Evolutionary conservation across 2,888 invertebrate genomes (phyloP).

Genomic region (Isotomurus palustris): DNA sequence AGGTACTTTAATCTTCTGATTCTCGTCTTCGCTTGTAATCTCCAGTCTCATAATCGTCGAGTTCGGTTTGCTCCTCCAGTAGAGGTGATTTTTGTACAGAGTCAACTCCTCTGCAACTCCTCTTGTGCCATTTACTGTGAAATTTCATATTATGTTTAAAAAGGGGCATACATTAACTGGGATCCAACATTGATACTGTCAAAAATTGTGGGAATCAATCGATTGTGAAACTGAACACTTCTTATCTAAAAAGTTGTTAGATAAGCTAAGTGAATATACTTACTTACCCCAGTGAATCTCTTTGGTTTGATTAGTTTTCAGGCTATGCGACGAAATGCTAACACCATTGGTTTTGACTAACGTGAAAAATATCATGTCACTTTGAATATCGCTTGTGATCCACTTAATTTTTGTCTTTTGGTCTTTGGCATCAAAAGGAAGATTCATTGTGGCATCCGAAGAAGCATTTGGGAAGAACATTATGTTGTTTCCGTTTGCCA

Average conservation of each 20-base stretch:
- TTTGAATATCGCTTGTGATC: background rate
- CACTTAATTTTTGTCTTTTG: background rate
- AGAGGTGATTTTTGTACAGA: background rate
- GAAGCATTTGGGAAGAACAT: background rate
- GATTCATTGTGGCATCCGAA: background rate
- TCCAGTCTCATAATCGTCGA: background rate
- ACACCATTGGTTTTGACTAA: background rate
- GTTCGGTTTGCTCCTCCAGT: background rate
- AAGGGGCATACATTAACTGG: no score
- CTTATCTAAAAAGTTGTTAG: no score
- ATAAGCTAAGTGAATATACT: no score
- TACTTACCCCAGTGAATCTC: background rate
- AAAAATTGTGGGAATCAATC: no score
- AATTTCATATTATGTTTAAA: background rate
- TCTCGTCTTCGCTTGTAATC: background rate
- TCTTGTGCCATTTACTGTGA: background rate
- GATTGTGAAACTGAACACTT: no score
- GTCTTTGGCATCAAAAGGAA: background rate
- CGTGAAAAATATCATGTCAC: background rate
- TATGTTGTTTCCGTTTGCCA: background rate
- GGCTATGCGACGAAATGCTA: background rate
- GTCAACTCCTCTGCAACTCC: background rate
- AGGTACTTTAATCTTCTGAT: background rate
- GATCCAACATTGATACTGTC: no score
- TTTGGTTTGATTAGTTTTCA: background rate